Evolutionary conservation across 2,113 vertebrate species (phyloP).

Genomic region (Sus scrofa): T2T-Sscrofa CM000820.6:95040001-95040500

Average conservation of each 20-base stretch:
- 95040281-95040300: background rate
- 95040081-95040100: background rate
- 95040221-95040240: background rate
- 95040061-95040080: no score
- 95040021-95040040: background rate
- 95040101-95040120: background rate
- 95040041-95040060: background rate
- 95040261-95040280: background rate
- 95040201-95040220: background rate
- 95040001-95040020: background rate
- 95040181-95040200: background rate
- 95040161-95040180: background rate
- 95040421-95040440: background rate
- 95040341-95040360: background rate
- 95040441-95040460: background rate
- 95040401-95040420: background rate
- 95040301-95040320: background rate
- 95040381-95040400: slow-evolving; percentile 27
- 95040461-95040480: background rate
- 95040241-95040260: background rate
- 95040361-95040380: background rate
- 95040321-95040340: background rate
- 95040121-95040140: slow-evolving; percentile 12
- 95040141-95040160: background rate
- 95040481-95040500: background rate